A percentile compares a stretch with the other conserved stretches of the same genome.
Evolutionary conservation across 2,888 invertebrate species (phyloP).

Genomic region (Notodonta dromedarius): DNA sequence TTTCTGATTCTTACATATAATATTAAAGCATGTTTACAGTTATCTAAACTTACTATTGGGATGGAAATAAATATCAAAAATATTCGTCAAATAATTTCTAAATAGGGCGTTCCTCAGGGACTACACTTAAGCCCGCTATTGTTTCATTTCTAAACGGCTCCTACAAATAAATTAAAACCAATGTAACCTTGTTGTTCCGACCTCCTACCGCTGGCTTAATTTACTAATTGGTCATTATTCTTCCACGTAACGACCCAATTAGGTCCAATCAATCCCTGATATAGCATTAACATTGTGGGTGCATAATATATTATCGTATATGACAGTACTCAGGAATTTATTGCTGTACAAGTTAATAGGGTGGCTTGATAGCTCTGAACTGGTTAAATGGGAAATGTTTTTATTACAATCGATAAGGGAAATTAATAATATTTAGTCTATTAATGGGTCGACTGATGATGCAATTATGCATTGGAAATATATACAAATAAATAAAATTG

Average conservation of each 20-base stretch:
- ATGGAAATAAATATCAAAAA: background rate
- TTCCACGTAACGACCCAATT: constrained; percentile 75
- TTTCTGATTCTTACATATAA: background rate
- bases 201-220: constrained; percentile 66
- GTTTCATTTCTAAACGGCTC: constrained; percentile 32
- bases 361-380: constrained; percentile 51
- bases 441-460: constrained; percentile 29
- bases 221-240: constrained; percentile 78
- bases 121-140: constrained; percentile 35
- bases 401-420: constrained; percentile 55
- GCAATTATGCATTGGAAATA: constrained; percentile 4
- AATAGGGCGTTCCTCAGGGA: constrained; percentile 45
- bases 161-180: constrained; percentile 54
- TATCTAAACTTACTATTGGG: too few species aligned
- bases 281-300: constrained; percentile 66
- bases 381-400: constrained; percentile 55
- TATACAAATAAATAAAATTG: too few species aligned
- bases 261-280: constrained; percentile 76
- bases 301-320: constrained; percentile 62
- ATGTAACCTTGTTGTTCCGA: constrained; percentile 56
- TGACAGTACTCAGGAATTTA: constrained; percentile 64
- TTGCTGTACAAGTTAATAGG: constrained; percentile 50
- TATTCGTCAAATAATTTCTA: background rate
- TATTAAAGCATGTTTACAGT: too few species aligned
- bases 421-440: constrained; percentile 46